A percentile compares a stretch with the other conserved stretches of the same genome.
Evolutionary conservation across 2,113 vertebrate genomes (phyloP).

Genomic region (Nerophis ophidion): DNA sequence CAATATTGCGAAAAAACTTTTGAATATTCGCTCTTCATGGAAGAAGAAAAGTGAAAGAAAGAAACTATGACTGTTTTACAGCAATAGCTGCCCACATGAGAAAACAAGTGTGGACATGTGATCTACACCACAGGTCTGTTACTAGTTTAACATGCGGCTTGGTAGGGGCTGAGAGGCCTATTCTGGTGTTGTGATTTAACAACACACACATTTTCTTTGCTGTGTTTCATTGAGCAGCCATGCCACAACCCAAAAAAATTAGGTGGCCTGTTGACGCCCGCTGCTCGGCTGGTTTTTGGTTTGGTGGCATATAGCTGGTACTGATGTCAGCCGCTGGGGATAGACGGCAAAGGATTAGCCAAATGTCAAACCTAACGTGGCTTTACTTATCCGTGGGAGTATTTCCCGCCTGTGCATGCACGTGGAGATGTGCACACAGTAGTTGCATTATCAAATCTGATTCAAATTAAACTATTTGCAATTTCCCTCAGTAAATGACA

Average conservation of each 20-base stretch:
- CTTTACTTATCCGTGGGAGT: conserved; percentile 12
- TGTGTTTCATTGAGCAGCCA: conserved; percentile 36
- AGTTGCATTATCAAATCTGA: too few species aligned
- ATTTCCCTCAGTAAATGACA: too few species aligned
- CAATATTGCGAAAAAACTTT: too few species aligned
- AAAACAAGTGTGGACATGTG: conserved; percentile 15
- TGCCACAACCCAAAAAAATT: conserved; percentile 41
- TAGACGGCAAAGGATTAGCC: conserved; percentile 37
- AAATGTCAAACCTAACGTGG: conserved; percentile 9
- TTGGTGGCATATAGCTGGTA: conserved; percentile 37
- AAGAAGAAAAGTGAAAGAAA: background rate
- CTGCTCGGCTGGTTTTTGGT: conserved; percentile 30
- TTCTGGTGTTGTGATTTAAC: conserved; percentile 38
- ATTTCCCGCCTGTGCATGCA: background rate
- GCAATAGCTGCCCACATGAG: conserved; percentile 25
- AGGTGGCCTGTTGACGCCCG: conserved; percentile 42
- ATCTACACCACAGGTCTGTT: conserved; percentile 16
- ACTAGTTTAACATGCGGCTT: conserved; percentile 23
- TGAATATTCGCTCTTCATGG: too few species aligned
- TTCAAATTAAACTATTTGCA: too few species aligned
- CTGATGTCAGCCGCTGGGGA: conserved; percentile 48
- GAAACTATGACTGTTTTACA: background rate
- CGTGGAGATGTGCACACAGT: too few species aligned
- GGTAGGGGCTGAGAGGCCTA: conserved; percentile 1
- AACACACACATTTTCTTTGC: conserved; percentile 22